Evolutionary conservation across 2,797 vertebrate genomes (phyloP).

Genomic region (Brachyrhaphis roseni): DNA sequence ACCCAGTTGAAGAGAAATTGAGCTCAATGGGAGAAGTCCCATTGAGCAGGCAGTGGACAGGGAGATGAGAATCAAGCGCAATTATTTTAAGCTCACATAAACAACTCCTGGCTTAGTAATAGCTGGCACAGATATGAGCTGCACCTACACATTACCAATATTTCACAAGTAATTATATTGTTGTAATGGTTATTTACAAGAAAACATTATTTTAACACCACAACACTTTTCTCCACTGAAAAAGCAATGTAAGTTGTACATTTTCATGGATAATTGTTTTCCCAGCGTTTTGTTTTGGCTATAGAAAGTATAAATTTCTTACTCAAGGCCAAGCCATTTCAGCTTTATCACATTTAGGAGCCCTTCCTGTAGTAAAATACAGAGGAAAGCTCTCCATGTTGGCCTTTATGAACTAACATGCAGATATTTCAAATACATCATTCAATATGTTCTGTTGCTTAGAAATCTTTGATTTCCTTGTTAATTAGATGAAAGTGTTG

Average conservation of each 20-base stretch:
- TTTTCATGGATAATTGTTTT: neutral
- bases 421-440: neutral
- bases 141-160: slow-evolving; percentile 10
- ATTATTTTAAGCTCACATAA: neutral
- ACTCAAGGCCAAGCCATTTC: neutral
- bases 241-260: neutral
- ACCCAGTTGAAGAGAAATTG: neutral
- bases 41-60: neutral
- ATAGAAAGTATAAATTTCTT: neutral
- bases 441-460: neutral
- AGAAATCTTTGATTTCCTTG: neutral
- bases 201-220: neutral
- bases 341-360: neutral
- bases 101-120: slow-evolving; percentile 2
- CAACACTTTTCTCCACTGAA: neutral
- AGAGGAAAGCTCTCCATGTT: neutral
- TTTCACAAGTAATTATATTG: neutral
- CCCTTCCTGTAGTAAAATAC: neutral
- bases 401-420: neutral
- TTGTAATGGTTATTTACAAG: slow-evolving; percentile 1
- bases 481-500: neutral
- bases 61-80: neutral
- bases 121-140: slow-evolving; percentile 5
- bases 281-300: neutral
- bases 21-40: neutral